A percentile compares a stretch with the other conserved stretches of the same genome.
Conservation (phyloP, 2,797 vertebrate species). For the Pyrocephalus nanus region DNA sequence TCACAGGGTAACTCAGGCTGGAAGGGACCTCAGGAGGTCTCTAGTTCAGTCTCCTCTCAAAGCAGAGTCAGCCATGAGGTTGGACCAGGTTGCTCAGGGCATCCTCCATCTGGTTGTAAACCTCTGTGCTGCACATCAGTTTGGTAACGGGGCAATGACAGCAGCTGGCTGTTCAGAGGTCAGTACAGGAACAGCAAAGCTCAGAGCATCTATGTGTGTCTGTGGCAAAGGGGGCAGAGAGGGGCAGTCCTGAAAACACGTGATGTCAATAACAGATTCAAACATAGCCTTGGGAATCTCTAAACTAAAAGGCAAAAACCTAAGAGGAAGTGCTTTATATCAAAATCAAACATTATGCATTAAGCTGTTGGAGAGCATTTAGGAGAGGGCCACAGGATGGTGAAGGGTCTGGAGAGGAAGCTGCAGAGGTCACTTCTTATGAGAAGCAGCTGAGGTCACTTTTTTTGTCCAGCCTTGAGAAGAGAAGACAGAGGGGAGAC, state of each 20-base stretch:
- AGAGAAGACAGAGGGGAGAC: not conserved
- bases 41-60: not conserved
- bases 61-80: not conserved
- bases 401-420: not conserved
- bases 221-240: not conserved
- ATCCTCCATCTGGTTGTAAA: not conserved
- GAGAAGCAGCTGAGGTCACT: rapidly evolving
- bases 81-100: not conserved
- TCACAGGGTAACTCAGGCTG: not conserved
- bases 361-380: not conserved
- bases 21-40: not conserved
- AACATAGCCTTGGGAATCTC: not conserved
- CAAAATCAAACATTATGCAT: not conserved
- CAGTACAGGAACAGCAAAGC: not conserved
- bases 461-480: not conserved
- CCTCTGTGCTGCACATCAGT: rapidly evolving
- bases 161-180: not conserved
- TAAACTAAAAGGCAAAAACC: not conserved
- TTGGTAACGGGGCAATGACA: not conserved
- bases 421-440: too few relatives aligned
- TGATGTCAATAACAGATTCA: not conserved
- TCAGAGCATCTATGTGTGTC: not conserved
- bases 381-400: not conserved
- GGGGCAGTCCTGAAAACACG: not conserved
- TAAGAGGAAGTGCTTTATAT: not conserved